Conservation (phyloP, 2,797 vertebrate genomes). For the Loriculus beryllinus region DNA sequence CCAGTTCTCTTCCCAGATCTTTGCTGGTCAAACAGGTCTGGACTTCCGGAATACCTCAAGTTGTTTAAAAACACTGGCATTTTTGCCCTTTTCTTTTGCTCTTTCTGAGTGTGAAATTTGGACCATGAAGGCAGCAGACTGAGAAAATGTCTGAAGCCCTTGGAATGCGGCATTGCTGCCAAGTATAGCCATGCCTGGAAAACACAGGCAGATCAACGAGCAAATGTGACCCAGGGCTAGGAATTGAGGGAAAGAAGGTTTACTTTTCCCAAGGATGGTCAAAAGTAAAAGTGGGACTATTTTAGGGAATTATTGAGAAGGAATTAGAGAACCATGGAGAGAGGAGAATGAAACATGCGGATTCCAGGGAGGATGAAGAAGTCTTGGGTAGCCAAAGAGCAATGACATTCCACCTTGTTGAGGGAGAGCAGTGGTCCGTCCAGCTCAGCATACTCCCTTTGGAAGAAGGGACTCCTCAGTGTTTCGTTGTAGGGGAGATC, state of each 20-base stretch:
- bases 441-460: not conserved
- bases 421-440: not conserved
- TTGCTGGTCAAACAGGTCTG: fast-evolving
- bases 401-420: not conserved
- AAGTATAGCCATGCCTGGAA: not conserved
- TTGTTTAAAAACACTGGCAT: constrained; percentile 9
- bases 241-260: not conserved
- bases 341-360: not conserved
- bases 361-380: not conserved
- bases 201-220: not conserved
- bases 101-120: constrained; percentile 34
- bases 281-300: not conserved
- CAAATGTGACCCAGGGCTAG: not conserved
- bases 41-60: not conserved
- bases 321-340: not conserved
- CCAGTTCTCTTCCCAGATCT: constrained; percentile 27
- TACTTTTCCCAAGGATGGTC: not conserved
- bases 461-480: not conserved
- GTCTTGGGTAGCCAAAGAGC: not conserved
- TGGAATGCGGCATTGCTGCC: constrained; percentile 44
- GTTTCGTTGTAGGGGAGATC: not conserved
- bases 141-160: constrained; percentile 33
- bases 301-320: not conserved
- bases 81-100: constrained; percentile 40
- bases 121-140: constrained; percentile 8